Conservation (phyloP, 2,797 vertebrate species). For the Pseudomugil tenellus region DNA sequence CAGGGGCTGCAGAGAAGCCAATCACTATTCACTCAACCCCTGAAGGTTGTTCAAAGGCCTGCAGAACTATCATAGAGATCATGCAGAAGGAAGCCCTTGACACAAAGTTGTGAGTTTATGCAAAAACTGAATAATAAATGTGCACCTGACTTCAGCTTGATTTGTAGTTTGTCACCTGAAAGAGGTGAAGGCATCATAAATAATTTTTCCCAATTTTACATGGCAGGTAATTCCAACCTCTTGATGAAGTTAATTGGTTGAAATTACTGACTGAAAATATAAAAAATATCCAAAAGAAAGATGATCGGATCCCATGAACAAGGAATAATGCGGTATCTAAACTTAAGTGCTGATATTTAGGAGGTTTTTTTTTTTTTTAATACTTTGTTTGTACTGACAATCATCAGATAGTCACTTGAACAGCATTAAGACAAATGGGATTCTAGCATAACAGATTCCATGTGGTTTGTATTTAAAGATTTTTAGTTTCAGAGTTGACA, state of each 20-base stretch:
- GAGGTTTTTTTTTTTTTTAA: background rate
- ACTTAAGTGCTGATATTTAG: background rate
- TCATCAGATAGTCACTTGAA: background rate
- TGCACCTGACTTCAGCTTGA: background rate
- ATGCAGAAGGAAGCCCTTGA: constrained; percentile 99
- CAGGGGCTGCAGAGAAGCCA: constrained; percentile 97
- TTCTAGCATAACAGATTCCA: background rate
- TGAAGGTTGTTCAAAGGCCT: constrained; percentile 94
- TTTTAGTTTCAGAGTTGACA: background rate
- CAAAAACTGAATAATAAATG: background rate
- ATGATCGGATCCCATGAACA: too few species aligned
- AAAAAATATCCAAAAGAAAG: too few species aligned
- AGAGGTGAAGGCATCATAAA: background rate
- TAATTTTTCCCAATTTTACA: background rate
- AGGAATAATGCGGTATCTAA: background rate
- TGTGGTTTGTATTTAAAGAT: background rate
- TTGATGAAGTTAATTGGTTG: background rate
- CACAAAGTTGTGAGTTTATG: constrained; percentile 94
- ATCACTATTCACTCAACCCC: constrained; percentile 98
- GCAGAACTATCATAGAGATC: constrained; percentile 98
- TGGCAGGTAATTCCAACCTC: background rate
- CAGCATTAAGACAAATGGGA: too few species aligned
- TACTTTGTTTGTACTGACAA: background rate
- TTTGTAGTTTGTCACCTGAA: background rate
- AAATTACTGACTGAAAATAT: background rate